Base-by-base conservation (phyloP, 2,797 vertebrate species). In the Pitangus sulphuratus region DNA sequence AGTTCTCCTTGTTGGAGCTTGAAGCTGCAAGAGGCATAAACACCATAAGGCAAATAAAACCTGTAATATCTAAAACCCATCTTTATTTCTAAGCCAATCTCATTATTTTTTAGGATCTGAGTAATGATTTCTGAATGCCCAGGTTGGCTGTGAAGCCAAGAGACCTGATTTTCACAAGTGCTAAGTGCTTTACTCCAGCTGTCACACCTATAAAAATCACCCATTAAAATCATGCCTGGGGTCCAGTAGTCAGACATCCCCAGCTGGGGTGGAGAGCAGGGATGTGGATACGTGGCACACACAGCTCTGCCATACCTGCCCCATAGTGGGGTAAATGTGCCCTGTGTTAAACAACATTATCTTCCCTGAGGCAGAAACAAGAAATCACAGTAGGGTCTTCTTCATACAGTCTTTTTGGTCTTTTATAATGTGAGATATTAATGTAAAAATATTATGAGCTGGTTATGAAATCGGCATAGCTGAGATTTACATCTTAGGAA, bases 141-240 rank as follows among this genome's bases (percentile, higher is more conserved):
- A 69, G 89, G 82, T 85, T 94, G 84, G 39, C 75, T 91, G 89
- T 71, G 71, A 75, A 92, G 89, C 78, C 72, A 35, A 77, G 65
- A 89, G 76, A 71, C 33, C 20, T 37, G 76, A 54, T 92, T 80
- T 92, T 75, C 75, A 51, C 94, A 74, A 58, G 58, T 68, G 68
- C 84, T 74, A 80, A 94, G 82, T 89, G 28, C 80, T 94, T 90
- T 45, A 28, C 39, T 94, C 76, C 91, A 95, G 90, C 91, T 96
- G 94, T 95, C 93, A 86, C 69, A 88, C 79, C 85, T 94, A 81
- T 95, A 95, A 95, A 95, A 93, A 53, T 68, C 85, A 65, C 31
- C 86, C 82, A 65, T 95, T 92, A 91, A 89, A 94, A 68, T 81
- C 48, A 8, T 42, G 84, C 84, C 84, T 51, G 54, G 37, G 79